These are phyloP conservation scores for Plodia interpunctella DNA, from an alignment of 1,140 invertebrate species.

Conservation along the genomic window DNA sequence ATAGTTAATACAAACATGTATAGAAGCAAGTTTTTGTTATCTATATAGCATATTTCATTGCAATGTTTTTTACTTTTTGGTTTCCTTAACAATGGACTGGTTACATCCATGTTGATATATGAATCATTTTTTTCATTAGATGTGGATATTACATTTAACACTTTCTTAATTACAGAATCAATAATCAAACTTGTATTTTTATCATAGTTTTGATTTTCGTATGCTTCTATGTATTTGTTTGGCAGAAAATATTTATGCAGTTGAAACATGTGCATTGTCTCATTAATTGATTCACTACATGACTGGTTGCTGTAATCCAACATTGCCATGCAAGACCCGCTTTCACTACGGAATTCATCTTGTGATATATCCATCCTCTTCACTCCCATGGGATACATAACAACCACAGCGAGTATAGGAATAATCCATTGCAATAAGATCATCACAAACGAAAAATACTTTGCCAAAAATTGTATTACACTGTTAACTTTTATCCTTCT, in stretches of 20 bases:
- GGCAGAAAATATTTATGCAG: conserved; percentile 36
- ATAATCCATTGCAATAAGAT: conserved; percentile 56
- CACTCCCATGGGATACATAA: conserved; percentile 55
- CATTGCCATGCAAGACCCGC: conserved; percentile 48
- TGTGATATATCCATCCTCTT: conserved; percentile 33
- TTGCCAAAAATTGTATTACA: conserved; percentile 35
- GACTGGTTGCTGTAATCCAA: conserved; percentile 38
- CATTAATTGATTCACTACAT: conserved; percentile 26
- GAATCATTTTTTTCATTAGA: conserved; percentile 48
- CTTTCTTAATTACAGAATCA: conserved; percentile 33
- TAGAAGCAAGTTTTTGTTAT: conserved; percentile 50
- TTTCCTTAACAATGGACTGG: conserved; percentile 33
- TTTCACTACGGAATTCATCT: conserved; percentile 29
- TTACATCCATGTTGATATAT: conserved; percentile 39
- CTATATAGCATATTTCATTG: conserved; percentile 55
- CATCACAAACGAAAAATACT: conserved; percentile 45
- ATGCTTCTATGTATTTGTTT: conserved; percentile 36
- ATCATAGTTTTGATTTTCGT: conserved; percentile 27
- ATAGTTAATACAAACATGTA: conserved; percentile 57
- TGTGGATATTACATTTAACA: conserved; percentile 55
- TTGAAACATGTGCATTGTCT: conserved; percentile 26
- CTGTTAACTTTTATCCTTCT: conserved; percentile 26
- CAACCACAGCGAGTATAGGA: conserved; percentile 41
- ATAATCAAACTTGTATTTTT: conserved; percentile 7
- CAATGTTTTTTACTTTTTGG: conserved; percentile 48